These are phyloP conservation scores for Cynocephalus volans DNA, from an alignment of 2,113 vertebrate genomes.

Conservation along the genomic window DNA sequence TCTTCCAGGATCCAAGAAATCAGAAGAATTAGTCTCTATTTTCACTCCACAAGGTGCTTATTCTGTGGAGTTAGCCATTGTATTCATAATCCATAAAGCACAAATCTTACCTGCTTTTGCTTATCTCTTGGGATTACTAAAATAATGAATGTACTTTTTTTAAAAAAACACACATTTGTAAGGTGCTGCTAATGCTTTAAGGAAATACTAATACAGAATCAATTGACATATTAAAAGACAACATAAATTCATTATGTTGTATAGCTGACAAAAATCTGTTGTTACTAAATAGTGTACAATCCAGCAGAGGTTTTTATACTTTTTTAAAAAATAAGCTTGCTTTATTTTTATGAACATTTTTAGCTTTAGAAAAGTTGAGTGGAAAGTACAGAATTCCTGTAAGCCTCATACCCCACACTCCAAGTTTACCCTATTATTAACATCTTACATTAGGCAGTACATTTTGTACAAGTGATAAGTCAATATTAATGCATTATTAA, in stretches of 20 bases:
- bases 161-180: not conserved
- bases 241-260: not conserved
- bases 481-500: not conserved
- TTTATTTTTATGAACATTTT: not conserved
- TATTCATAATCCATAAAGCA: not conserved
- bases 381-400: not conserved
- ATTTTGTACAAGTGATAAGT: not conserved
- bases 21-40: not conserved
- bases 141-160: not conserved
- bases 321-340: not conserved
- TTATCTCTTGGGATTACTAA: not conserved
- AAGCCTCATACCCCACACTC: accelerated
- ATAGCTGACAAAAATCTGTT: not conserved
- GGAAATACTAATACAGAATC: not conserved
- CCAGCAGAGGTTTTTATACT: not conserved
- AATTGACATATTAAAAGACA: not conserved
- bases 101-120: not conserved
- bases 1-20: not conserved
- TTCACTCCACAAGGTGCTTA: not conserved
- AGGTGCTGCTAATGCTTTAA: not conserved
- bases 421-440: not conserved
- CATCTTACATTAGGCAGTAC: not conserved
- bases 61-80: not conserved
- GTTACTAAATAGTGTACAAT: not conserved
- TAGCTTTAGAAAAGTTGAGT: not conserved